Evolutionary conservation across 2,888 invertebrate species (phyloP).

Genomic region (Prosapia bicincta): DNA sequence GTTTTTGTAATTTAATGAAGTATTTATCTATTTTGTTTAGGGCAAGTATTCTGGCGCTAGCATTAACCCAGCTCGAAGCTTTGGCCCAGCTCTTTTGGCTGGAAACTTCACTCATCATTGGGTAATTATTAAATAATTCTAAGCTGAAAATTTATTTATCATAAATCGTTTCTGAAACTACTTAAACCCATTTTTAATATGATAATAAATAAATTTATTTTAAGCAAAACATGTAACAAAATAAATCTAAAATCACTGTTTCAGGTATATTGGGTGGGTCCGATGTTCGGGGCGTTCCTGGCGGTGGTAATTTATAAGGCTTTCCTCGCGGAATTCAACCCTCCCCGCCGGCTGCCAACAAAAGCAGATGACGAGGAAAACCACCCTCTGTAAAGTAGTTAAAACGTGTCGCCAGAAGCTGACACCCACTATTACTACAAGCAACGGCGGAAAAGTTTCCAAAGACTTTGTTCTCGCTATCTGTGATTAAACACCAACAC

Average conservation of each 20-base stretch:
- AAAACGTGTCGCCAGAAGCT: too few relatives aligned
- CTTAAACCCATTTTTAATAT: too few relatives aligned
- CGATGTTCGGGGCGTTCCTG: background rate
- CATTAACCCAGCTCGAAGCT: slow-evolving; percentile 65
- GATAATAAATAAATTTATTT: too few relatives aligned
- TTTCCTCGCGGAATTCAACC: background rate
- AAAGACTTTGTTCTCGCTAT: too few relatives aligned
- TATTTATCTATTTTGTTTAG: slow-evolving; percentile 43
- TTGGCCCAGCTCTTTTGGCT: slow-evolving; percentile 70
- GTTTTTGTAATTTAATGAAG: too few relatives aligned
- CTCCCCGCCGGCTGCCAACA: background rate
- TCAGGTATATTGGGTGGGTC: background rate
- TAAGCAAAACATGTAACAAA: too few relatives aligned
- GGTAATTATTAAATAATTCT: slow-evolving; percentile 54
- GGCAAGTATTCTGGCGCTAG: slow-evolving; percentile 61
- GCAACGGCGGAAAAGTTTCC: too few relatives aligned
- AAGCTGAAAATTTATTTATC: too few relatives aligned
- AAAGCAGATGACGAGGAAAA: background rate
- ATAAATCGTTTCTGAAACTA: too few relatives aligned
- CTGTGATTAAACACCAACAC: too few relatives aligned
- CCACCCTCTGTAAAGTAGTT: background rate
- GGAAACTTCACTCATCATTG: slow-evolving; percentile 64
- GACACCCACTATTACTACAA: too few relatives aligned
- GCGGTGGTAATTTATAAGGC: background rate
- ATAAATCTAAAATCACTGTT: too few relatives aligned